Percentiles rank a stretch among this genome's conserved stretches.
These are phyloP conservation scores for Eupeodes luniger DNA, from an alignment of 2,888 invertebrate species.

Conservation along the genomic window DNA sequence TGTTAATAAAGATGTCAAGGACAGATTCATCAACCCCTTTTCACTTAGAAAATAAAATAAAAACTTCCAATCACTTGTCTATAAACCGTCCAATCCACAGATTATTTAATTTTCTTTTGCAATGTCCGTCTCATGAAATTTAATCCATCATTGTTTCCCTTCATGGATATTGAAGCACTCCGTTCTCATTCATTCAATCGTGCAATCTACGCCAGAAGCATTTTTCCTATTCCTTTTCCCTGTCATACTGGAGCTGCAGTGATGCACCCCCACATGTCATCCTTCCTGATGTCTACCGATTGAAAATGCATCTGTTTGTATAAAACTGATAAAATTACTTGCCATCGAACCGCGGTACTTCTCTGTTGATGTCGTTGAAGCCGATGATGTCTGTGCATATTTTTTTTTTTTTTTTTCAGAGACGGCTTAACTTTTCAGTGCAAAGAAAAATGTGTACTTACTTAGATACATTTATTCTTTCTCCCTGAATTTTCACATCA, in stretches of 20 bases:
- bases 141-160: slow-evolving; percentile 55
- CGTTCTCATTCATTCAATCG: slow-evolving; percentile 45
- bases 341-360: slow-evolving; percentile 34
- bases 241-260: no score
- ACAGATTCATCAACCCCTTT: neutral
- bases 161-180: slow-evolving; percentile 26
- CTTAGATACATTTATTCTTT: neutral
- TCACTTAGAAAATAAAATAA: neutral
- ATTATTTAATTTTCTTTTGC: slow-evolving; percentile 17
- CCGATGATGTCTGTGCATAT: neutral
- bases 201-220: slow-evolving; percentile 32
- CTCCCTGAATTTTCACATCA: neutral
- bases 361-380: neutral
- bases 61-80: neutral
- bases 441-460: slow-evolving; percentile 15
- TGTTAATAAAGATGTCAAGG: slow-evolving; percentile 11
- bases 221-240: neutral
- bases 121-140: slow-evolving; percentile 53
- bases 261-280: neutral
- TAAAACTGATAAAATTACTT: slow-evolving; percentile 24
- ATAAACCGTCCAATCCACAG: slow-evolving; percentile 7
- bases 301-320: slow-evolving; percentile 36
- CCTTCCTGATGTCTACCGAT: neutral
- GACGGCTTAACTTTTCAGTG: slow-evolving; percentile 38
- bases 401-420: neutral